phyloP scores from a whole-genome alignment of 2,888 invertebrate species.

The Apotomis capreana region DNA sequence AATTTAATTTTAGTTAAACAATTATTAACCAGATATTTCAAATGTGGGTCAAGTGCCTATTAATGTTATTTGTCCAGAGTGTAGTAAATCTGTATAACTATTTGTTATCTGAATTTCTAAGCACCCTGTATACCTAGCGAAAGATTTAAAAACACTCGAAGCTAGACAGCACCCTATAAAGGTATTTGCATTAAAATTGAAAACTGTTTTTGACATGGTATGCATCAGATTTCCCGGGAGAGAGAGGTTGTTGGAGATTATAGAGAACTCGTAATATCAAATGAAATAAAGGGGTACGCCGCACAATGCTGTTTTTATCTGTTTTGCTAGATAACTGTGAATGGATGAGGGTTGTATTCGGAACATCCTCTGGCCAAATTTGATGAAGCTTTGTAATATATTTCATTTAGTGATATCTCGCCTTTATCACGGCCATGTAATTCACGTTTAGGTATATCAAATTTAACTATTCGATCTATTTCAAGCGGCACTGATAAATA shows the following conservation, averaged over 20 bases:
- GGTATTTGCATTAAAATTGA: slow-evolving; percentile 42
- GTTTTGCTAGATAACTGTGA: not conserved
- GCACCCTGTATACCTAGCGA: slow-evolving; percentile 35
- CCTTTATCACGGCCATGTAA: no score
- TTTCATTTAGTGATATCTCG: no score
- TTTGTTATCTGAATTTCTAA: not conserved
- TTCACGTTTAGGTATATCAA: no score
- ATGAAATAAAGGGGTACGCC: slow-evolving; percentile 16
- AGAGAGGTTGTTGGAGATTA: slow-evolving; percentile 32
- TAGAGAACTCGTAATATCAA: slow-evolving; percentile 27
- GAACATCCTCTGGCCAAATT: no score
- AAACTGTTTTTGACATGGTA: slow-evolving; percentile 38
- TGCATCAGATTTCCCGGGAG: slow-evolving; percentile 38
- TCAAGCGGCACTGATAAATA: no score
- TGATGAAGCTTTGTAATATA: no score
- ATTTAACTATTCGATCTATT: no score
- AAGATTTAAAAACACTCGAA: slow-evolving; percentile 39
- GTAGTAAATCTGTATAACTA: not conserved
- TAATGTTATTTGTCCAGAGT: no score
- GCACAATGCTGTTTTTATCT: slow-evolving; percentile 9
- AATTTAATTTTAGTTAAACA: no score
- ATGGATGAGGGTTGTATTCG: not conserved
- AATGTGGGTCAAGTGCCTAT: no score
- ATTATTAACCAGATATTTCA: no score
- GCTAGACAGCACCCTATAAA: slow-evolving; percentile 26